Conservation (phyloP, 2,797 vertebrate genomes). For the Acanthopagrus latus region DNA sequence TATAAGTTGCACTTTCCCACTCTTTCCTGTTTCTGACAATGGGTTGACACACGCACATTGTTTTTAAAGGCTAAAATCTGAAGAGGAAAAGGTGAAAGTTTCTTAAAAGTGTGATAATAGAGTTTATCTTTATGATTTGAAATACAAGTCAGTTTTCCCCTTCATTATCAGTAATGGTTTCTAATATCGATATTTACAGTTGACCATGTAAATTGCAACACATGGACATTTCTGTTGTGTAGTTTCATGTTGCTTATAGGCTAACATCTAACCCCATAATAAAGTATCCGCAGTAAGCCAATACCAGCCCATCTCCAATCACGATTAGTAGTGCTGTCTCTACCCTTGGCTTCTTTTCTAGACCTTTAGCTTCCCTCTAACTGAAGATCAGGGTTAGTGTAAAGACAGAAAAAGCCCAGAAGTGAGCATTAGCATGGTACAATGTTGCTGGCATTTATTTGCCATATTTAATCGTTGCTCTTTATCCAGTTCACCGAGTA, state of each 20-base stretch:
- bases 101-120: neutral
- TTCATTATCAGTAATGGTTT: too few relatives aligned
- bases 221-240: neutral
- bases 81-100: too few relatives aligned
- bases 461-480: neutral
- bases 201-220: neutral
- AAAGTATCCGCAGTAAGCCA: neutral
- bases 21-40: too few relatives aligned
- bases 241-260: neutral
- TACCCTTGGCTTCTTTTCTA: neutral
- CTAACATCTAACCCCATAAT: neutral
- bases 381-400: constrained; percentile 1
- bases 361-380: neutral
- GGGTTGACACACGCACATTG: neutral
- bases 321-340: neutral
- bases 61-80: neutral
- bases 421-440: neutral
- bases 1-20: too few relatives aligned
- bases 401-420: neutral
- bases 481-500: constrained; percentile 2
- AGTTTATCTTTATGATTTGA: too few relatives aligned
- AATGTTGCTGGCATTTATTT: neutral
- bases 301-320: neutral
- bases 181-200: neutral
- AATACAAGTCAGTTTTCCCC: too few relatives aligned